phyloP scores from a whole-genome alignment of 2,113 vertebrate species.

The Pterocles burchelli region DNA sequence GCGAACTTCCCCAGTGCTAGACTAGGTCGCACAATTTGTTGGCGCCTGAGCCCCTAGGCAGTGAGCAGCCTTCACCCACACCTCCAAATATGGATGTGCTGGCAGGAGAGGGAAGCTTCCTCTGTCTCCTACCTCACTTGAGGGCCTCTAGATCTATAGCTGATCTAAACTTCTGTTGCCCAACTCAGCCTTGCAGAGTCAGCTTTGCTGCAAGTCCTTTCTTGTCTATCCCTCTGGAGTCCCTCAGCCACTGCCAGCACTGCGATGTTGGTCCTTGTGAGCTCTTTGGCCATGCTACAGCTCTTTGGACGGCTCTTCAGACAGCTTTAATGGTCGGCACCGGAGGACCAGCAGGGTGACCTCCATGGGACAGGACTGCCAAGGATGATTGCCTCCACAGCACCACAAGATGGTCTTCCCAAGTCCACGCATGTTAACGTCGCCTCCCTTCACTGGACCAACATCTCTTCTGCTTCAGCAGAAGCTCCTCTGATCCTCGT shows the following conservation, averaged over 20 bases:
- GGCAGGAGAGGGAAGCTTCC: conserved; percentile 16
- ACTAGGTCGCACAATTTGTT: background rate
- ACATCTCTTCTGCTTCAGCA: background rate
- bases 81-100: conserved; percentile 47
- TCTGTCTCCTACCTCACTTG: conserved; percentile 41
- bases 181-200: conserved; percentile 44
- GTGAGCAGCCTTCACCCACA: background rate
- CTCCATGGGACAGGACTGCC: background rate
- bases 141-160: conserved; percentile 62
- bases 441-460: background rate
- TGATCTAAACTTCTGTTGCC: conserved; percentile 56
- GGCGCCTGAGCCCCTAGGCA: background rate
- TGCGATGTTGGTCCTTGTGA: background rate
- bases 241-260: background rate
- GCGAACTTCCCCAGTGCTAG: background rate
- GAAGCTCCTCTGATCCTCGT: background rate
- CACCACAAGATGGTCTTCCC: background rate
- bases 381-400: background rate
- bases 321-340: background rate
- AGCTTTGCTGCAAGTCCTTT: conserved; percentile 52
- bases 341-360: background rate
- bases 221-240: conserved; percentile 20
- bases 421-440: accelerated
- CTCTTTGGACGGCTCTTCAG: background rate
- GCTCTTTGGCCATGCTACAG: accelerated